Evolutionary conservation across 2,888 invertebrate species (phyloP).

Genomic region (Gisinianus flammeolus): DNA sequence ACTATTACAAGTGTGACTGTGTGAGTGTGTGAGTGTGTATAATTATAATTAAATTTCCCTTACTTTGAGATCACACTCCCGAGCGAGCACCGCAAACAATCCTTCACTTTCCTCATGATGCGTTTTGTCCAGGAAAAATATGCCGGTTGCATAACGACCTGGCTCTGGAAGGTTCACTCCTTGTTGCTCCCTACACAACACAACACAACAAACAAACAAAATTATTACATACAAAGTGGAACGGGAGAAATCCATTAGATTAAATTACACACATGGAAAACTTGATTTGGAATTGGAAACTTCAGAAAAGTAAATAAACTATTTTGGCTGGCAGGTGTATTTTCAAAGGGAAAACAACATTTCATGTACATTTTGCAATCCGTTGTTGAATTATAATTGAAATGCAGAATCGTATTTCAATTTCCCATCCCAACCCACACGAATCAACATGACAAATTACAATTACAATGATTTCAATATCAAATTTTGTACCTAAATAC

Average conservation of each 20-base stretch:
- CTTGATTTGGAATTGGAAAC: no score
- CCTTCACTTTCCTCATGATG: slow-evolving; percentile 80
- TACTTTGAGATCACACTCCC: slow-evolving; percentile 75
- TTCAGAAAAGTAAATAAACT: no score
- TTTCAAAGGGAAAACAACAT: no score
- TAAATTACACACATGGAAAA: not conserved
- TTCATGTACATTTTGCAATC: no score
- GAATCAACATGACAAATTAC: no score
- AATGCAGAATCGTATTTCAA: no score
- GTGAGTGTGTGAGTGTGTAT: not conserved
- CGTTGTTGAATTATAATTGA: no score
- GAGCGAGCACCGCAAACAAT: slow-evolving; percentile 80
- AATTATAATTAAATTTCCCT: slow-evolving; percentile 38
- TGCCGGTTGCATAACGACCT: slow-evolving; percentile 95
- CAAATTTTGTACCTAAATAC: no score
- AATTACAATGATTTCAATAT: no score
- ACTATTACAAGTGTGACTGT: not conserved
- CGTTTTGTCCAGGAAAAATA: slow-evolving; percentile 87
- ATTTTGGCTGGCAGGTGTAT: no score
- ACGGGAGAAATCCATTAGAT: slow-evolving; percentile 1
- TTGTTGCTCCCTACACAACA: slow-evolving; percentile 73
- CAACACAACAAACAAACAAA: slow-evolving; percentile 37
- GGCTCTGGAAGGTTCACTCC: slow-evolving; percentile 82
- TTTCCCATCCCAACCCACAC: no score
- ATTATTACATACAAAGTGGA: not conserved